phyloP scores from a whole-genome alignment of 2,113 vertebrate genomes.

The Chiloscyllium plagiosum region DNA sequence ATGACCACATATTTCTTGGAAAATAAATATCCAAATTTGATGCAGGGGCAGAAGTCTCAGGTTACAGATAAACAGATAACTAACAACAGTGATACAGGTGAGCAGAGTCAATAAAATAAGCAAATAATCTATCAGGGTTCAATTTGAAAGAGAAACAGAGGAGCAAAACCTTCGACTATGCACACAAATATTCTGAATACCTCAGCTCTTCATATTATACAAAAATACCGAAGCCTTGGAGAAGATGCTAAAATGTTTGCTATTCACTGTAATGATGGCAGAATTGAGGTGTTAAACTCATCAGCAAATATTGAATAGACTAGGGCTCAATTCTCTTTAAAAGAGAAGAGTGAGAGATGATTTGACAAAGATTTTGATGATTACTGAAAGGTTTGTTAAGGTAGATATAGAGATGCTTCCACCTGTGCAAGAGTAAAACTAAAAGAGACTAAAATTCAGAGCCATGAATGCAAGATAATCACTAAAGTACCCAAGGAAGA shows the following conservation, averaged over 20 bases:
- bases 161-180: background rate
- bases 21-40: too few species aligned
- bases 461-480: background rate
- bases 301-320: background rate
- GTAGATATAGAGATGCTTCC: background rate
- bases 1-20: too few species aligned
- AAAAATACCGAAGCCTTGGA: background rate
- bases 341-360: background rate
- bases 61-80: background rate
- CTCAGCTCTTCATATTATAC: background rate
- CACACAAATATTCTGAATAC: background rate
- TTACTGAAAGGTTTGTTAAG: background rate
- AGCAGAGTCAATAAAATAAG: background rate
- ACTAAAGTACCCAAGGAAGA: background rate
- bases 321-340: background rate
- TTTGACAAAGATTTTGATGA: background rate
- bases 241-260: background rate
- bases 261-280: background rate
- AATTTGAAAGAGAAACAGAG: background rate
- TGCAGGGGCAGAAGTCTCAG: background rate
- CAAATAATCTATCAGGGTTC: background rate
- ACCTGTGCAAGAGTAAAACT: background rate
- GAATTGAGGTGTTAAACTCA: background rate
- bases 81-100: background rate
- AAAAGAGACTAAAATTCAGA: background rate